A percentile compares a stretch with the other conserved stretches of the same genome.
phyloP scores from a whole-genome alignment of 1,140 invertebrate genomes.

The Drosophila miranda region DNA sequence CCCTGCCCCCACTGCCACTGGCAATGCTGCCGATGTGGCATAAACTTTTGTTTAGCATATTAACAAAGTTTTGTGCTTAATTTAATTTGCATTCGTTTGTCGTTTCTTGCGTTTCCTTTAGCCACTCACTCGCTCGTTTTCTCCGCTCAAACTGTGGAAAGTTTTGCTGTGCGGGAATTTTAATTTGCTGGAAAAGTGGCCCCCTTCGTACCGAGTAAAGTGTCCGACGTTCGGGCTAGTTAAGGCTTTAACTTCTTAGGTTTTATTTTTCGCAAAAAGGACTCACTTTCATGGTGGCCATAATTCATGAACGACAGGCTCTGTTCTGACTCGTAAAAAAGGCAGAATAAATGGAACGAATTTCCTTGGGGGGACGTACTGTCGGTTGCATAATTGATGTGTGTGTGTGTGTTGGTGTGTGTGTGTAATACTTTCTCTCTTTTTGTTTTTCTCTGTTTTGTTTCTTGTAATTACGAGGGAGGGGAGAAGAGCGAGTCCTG shows the following conservation, averaged over 20 bases:
- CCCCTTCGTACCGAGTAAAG: background rate
- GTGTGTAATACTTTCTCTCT: constrained; percentile 11
- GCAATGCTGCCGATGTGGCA: background rate
- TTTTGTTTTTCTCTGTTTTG: constrained; percentile 2
- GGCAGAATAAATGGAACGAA: constrained; percentile 36
- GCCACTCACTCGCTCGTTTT: background rate
- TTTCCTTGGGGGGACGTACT: constrained; percentile 36
- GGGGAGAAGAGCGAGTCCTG: background rate
- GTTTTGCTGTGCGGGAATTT: constrained; percentile 51
- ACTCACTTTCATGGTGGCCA: constrained; percentile 57
- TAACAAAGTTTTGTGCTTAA: constrained; percentile 74
- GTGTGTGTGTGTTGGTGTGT: constrained; percentile 21
- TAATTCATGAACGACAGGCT: constrained; percentile 61
- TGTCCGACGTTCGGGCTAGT: constrained; percentile 6
- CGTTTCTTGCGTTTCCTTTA: constrained; percentile 7
- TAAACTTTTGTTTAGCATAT: constrained; percentile 69
- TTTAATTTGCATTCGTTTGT: constrained; percentile 68
- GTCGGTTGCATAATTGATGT: constrained; percentile 71
- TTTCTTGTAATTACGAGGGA: too few species aligned
- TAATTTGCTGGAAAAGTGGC: constrained; percentile 22
- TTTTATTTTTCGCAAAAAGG: constrained; percentile 8
- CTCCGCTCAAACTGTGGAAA: constrained; percentile 2
- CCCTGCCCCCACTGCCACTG: background rate
- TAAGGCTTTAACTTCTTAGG: constrained; percentile 15
- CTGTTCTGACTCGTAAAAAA: constrained; percentile 54